Conservation (phyloP, 2,888 invertebrate species). For the Mesopsocus fuscifrons region DNA sequence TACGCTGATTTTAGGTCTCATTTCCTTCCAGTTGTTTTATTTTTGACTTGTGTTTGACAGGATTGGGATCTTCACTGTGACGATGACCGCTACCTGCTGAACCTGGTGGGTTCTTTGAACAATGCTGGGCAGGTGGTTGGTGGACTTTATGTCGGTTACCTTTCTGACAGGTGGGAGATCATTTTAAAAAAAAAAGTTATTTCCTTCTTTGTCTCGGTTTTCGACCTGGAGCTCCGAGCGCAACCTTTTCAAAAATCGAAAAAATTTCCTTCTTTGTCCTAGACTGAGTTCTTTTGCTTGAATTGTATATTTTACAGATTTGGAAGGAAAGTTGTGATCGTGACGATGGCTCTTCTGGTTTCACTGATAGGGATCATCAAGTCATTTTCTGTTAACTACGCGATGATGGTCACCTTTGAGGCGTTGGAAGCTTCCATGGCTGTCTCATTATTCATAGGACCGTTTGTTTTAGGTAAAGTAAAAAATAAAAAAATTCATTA, state of each 20-base stretch:
- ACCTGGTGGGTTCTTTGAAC: not conserved
- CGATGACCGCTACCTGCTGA: not conserved
- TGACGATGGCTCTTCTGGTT: conserved; percentile 35
- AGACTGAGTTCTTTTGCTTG: too few relatives aligned
- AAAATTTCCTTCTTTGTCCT: too few relatives aligned
- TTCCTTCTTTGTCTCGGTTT: too few relatives aligned
- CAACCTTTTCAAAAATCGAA: too few relatives aligned
- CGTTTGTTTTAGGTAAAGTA: conserved; percentile 51
- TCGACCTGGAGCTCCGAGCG: too few relatives aligned
- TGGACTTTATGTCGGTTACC: not conserved
- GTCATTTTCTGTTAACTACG: conserved; percentile 47
- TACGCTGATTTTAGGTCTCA: too few relatives aligned
- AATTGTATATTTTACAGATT: conserved; percentile 31
- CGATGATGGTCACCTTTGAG: conserved; percentile 47
- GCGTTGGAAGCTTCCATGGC: conserved; percentile 49
- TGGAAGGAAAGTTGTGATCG: conserved; percentile 40
- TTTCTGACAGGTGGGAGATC: not conserved
- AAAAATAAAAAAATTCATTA: too few relatives aligned
- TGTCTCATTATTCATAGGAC: conserved; percentile 49
- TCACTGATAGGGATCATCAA: conserved; percentile 44
- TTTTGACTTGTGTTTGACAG: too few relatives aligned
- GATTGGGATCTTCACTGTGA: not conserved
- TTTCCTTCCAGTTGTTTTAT: too few relatives aligned
- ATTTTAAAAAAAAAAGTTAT: too few relatives aligned
- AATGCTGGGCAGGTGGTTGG: not conserved